Percentiles rank a stretch among this genome's conserved stretches.
phyloP scores from a whole-genome alignment of 2,888 invertebrate genomes.

The Drosophila mercatorum region DNA sequence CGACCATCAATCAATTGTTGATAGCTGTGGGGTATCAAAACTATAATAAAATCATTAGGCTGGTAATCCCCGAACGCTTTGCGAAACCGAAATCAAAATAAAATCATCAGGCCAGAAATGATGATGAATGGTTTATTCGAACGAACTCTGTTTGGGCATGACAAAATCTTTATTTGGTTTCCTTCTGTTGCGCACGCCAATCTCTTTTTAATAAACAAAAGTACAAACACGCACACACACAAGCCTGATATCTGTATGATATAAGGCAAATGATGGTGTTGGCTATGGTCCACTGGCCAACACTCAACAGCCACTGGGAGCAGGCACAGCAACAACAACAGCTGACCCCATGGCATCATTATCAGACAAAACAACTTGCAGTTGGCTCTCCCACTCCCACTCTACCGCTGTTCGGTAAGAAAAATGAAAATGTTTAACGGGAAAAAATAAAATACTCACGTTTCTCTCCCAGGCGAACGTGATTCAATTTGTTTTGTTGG shows the following conservation, averaged over 20 bases:
- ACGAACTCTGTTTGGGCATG: slow-evolving; percentile 51
- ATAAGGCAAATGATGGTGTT: slow-evolving; percentile 65
- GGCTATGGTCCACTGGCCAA: slow-evolving; percentile 52
- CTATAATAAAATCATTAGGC: slow-evolving; percentile 79
- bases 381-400: slow-evolving; percentile 7
- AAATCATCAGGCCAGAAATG: slow-evolving; percentile 75
- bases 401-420: slow-evolving; percentile 41
- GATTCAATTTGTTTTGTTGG: slow-evolving; percentile 82
- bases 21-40: slow-evolving; percentile 57
- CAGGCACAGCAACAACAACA: slow-evolving; percentile 21
- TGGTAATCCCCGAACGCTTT: slow-evolving; percentile 73
- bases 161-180: slow-evolving; percentile 56
- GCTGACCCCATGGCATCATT: slow-evolving; percentile 71
- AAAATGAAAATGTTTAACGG: slow-evolving; percentile 77
- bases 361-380: slow-evolving; percentile 72
- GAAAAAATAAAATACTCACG: slow-evolving; percentile 82
- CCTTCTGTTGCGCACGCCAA: slow-evolving; percentile 51
- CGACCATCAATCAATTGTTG: slow-evolving; percentile 66
- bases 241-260: slow-evolving; percentile 18
- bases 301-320: slow-evolving; percentile 63
- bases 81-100: slow-evolving; percentile 68
- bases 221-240: slow-evolving; percentile 36
- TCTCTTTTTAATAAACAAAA: slow-evolving; percentile 78
- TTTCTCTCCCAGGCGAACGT: slow-evolving; percentile 78
- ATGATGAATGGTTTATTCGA: slow-evolving; percentile 67